These are phyloP conservation scores for Sabatieria punctata DNA, from an alignment of 2,888 invertebrate species.

Conservation along the genomic window DNA sequence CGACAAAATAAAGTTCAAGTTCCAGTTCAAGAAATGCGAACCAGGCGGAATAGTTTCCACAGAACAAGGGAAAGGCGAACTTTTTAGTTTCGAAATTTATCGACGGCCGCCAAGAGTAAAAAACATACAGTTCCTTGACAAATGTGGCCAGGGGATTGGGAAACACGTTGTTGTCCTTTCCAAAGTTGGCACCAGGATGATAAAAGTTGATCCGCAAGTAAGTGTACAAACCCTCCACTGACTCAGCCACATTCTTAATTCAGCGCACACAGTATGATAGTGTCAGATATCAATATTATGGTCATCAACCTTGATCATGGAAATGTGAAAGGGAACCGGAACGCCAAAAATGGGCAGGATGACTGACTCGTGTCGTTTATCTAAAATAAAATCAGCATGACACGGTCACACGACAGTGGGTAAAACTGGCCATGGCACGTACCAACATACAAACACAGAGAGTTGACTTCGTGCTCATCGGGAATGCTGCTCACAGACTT, in stretches of 20 bases:
- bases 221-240: constrained; percentile 95
- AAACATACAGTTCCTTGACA: constrained; percentile 81
- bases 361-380: constrained; percentile 90
- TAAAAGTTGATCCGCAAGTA: constrained; percentile 94
- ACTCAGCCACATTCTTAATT: constrained; percentile 91
- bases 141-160: constrained; percentile 89
- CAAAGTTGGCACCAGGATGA: constrained; percentile 88
- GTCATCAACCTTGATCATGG: constrained; percentile 78
- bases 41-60: too few species aligned
- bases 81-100: too few species aligned
- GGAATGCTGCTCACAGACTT: too few species aligned
- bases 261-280: constrained; percentile 6
- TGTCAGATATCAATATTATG: constrained; percentile 2
- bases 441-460: background rate
- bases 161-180: constrained; percentile 74
- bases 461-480: too few species aligned
- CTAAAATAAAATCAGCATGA: constrained; percentile 37
- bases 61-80: too few species aligned
- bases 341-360: constrained; percentile 84
- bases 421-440: background rate
- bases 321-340: constrained; percentile 93
- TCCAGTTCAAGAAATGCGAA: too few species aligned
- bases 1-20: too few species aligned
- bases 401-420: background rate
- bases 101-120: too few species aligned